Base-by-base conservation (phyloP, 2,113 vertebrate genomes). In the Bos javanicus region DNA sequence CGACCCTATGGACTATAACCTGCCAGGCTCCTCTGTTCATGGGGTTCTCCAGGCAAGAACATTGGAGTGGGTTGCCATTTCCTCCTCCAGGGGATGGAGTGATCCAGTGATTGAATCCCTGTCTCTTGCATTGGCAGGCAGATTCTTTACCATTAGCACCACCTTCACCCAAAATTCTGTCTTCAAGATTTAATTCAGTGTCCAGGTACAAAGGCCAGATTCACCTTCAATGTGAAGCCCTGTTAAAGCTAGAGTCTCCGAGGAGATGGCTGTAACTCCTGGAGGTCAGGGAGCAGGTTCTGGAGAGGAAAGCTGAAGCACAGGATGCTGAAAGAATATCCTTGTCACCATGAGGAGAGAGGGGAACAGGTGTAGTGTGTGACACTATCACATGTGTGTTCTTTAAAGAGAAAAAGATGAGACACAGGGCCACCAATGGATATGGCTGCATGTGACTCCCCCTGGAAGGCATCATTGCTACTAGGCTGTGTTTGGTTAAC, bases 371-470 rank as follows among this genome's bases (percentile, higher is more conserved):
- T 12, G 12, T 0, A 12, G 81, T 2, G 4, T 3, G 25, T 14
- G 46, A 56, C 15, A 13, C 28, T 16, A 14, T 43, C 39, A 33
- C 11, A 0, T 9, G 30, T 33, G 36, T 16, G 33, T 26, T 54
- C 33, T 64, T 59, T 56, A 74, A 94, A 43, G 36, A 39, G 26
- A 60, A 59, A 59, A 43, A 78, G 39, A 50, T 11, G 16, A 76
- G 74, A 71, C 16, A 46, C 4, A 33, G 7, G 39, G 17, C n/a
- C 71, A 1, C 26, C 0, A 2, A 50, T 0, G 7, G 57, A 23
- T 33, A 81, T 5, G 19, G 7, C 7, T 54, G 62, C 54, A 33
- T 1, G 36, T 14, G 67, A 21, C 54, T n/a, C 71, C 76, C n/a
- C 43, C 17, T 21, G 28, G 25, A 81, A 84, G 59, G n/a, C 2